Evolutionary conservation across 1,140 invertebrate species (phyloP).

Genomic region (Drosophila sechellia): DNA sequence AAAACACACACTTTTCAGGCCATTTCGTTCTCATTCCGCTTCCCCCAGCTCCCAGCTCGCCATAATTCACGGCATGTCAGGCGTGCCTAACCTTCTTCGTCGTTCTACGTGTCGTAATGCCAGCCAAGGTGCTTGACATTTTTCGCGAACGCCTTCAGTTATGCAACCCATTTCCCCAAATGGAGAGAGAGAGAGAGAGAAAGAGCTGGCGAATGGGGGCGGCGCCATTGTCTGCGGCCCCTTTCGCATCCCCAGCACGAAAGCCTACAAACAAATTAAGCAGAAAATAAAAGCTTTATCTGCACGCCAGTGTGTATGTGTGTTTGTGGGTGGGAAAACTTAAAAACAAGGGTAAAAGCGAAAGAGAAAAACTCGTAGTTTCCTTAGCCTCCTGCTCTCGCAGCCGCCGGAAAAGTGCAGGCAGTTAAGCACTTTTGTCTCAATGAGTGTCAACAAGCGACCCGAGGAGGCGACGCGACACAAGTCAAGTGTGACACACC

Average conservation of each 20-base stretch:
- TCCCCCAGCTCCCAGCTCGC: constrained; percentile 1
- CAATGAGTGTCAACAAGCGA: constrained; percentile 80
- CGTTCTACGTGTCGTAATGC: constrained; percentile 56
- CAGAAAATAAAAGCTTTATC: constrained; percentile 75
- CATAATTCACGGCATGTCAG: constrained; percentile 69
- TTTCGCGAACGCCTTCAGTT: constrained; percentile 66
- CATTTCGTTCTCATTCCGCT: neutral
- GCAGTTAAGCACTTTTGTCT: constrained; percentile 82
- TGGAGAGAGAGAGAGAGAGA: neutral
- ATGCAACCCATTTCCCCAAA: constrained; percentile 60
- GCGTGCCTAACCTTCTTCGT: constrained; percentile 81
- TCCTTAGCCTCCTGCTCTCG: constrained; percentile 12
- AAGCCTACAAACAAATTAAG: constrained; percentile 78
- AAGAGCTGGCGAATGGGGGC: no score
- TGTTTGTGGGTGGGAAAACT: constrained; percentile 22
- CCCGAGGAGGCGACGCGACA: constrained; percentile 48
- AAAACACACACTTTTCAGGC: constrained; percentile 34
- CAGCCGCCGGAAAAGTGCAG: constrained; percentile 63
- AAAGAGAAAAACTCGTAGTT: constrained; percentile 40
- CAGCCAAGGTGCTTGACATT: constrained; percentile 77
- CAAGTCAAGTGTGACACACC: constrained; percentile 51
- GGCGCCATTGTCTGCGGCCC: constrained; percentile 27
- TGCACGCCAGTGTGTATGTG: constrained; percentile 11
- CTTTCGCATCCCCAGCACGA: constrained; percentile 30
- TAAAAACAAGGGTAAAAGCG: constrained; percentile 34